phyloP scores from a whole-genome alignment of 2,797 vertebrate species.

The Sebastes flavidus region DNA sequence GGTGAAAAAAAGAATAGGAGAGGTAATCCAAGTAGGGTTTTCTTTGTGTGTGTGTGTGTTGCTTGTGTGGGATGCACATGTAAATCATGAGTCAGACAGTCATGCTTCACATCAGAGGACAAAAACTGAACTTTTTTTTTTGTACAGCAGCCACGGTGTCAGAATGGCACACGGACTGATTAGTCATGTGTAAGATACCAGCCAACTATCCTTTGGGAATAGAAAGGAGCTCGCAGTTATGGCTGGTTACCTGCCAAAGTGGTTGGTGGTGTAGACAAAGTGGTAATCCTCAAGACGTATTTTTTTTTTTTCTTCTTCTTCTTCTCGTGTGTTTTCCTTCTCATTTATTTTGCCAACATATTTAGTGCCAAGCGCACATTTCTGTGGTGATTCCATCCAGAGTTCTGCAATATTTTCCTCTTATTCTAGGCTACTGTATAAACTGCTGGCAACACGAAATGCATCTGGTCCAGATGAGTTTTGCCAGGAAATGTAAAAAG shows the following conservation, averaged over 20 bases:
- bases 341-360: slow-evolving; percentile 69
- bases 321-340: slow-evolving; percentile 48
- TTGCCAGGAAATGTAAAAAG: slow-evolving; percentile 12
- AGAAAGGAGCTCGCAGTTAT: slow-evolving; percentile 38
- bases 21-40: slow-evolving; percentile 47
- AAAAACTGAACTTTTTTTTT: slow-evolving; percentile 41
- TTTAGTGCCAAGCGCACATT: slow-evolving; percentile 59
- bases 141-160: slow-evolving; percentile 44
- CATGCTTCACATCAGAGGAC: slow-evolving; percentile 53
- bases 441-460: slow-evolving; percentile 24
- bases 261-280: slow-evolving; percentile 61
- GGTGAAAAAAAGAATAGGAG: slow-evolving; percentile 48
- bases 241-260: slow-evolving; percentile 68
- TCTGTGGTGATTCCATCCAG: slow-evolving; percentile 56
- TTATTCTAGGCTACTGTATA: slow-evolving; percentile 44
- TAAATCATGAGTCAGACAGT: slow-evolving; percentile 57
- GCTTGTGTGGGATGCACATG: slow-evolving; percentile 49
- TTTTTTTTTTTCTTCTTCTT: slow-evolving; percentile 11
- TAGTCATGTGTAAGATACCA: slow-evolving; percentile 64
- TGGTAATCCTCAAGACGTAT: slow-evolving; percentile 70
- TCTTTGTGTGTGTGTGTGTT: neutral
- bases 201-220: slow-evolving; percentile 54
- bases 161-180: slow-evolving; percentile 61
- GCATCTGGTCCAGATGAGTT: slow-evolving; percentile 40
- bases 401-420: slow-evolving; percentile 42